These are phyloP conservation scores for Trigoniulus corallinus DNA, from an alignment of 1,140 invertebrate genomes.

Conservation along the genomic window DNA sequence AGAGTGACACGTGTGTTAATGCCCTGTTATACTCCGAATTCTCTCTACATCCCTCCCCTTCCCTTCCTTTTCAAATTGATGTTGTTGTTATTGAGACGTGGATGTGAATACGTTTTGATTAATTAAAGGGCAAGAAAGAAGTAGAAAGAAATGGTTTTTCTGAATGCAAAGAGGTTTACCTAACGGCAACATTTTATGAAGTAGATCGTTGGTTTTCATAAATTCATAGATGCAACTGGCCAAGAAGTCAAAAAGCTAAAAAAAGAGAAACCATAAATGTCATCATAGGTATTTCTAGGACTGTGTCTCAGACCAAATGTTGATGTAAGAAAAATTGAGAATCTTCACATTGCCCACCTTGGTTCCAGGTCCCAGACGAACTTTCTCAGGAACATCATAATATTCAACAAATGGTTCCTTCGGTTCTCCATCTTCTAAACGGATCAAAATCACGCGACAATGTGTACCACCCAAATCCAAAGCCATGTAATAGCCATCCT, in stretches of 20 bases:
- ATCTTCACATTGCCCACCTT: too few species aligned
- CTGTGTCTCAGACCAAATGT: too few species aligned
- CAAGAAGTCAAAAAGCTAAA: slow-evolving; percentile 52
- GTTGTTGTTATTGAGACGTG: too few species aligned
- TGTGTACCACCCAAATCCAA: slow-evolving; percentile 66
- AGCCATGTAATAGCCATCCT: slow-evolving; percentile 51
- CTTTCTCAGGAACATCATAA: slow-evolving; percentile 37
- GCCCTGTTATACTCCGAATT: too few species aligned
- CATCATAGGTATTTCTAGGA: too few species aligned
- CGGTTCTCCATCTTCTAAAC: slow-evolving; percentile 33
- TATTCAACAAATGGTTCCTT: slow-evolving; percentile 32
- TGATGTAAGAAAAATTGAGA: slow-evolving; percentile 7
- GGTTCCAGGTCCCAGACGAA: slow-evolving; percentile 35
- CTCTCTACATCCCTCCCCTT: too few species aligned
- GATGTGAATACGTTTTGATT: too few species aligned
- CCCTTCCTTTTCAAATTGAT: too few species aligned
- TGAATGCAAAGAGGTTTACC: slow-evolving; percentile 24
- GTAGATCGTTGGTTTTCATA: slow-evolving; percentile 36
- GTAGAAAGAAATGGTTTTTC: background rate
- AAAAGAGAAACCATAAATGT: too few species aligned
- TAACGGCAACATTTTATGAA: slow-evolving; percentile 38
- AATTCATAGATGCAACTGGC: slow-evolving; percentile 55
- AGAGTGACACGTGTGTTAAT: too few species aligned
- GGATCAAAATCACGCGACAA: slow-evolving; percentile 50
- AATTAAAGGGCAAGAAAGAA: background rate